Base-by-base conservation (phyloP, 1,140 invertebrate genomes). In the Bombus polaris region DNA sequence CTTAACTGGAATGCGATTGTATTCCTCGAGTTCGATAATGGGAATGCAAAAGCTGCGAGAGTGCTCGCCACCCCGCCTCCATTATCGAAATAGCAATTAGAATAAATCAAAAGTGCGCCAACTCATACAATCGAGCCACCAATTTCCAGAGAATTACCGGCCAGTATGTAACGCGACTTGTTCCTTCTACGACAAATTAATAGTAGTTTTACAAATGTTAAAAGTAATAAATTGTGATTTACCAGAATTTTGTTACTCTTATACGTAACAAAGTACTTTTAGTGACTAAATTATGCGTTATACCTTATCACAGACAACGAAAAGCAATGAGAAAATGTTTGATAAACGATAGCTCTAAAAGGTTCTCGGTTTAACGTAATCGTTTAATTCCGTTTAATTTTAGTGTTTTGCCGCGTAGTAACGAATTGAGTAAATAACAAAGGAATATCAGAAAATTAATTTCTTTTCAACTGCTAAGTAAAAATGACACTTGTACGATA, bases 1-100 rank as follows among this genome's bases (percentile, higher is more conserved):
- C 91, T 94, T 95, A 95, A 95, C 92, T 94, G 88, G 91, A 92
- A 94, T 94, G 93, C 94, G 92, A 95, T 95, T 94, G 92, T 93
- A 90, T 94, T 93, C 90, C 92, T 91, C 87, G 91, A 94, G 93
- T 94, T 94, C 94, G 93, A 95, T 94, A 95, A 95, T 94, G 94
- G 92, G 94, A 94, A 94, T 95, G 93, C 93, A 95, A 95, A 92
- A 92, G 93, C 89, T 85, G 92, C n/a, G 65, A 83, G 76, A 76
- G 83, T 44, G 65, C 76, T 71, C 80, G 74, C n/a, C 82, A 79
- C 80, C 89, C 75, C 75, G 65, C 84, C 90, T 91, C 92, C 93
- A 94, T 94, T 95, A 95, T 95, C 94, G 94, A 95, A 95, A 95
- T 95, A 94, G 94, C 92, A 94, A 95, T 95, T 95, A 95, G 94